Percentiles rank a stretch among this genome's conserved stretches.
These are phyloP conservation scores for Zophobas morio DNA, from an alignment of 1,140 invertebrate species.

Conservation along the genomic window DNA sequence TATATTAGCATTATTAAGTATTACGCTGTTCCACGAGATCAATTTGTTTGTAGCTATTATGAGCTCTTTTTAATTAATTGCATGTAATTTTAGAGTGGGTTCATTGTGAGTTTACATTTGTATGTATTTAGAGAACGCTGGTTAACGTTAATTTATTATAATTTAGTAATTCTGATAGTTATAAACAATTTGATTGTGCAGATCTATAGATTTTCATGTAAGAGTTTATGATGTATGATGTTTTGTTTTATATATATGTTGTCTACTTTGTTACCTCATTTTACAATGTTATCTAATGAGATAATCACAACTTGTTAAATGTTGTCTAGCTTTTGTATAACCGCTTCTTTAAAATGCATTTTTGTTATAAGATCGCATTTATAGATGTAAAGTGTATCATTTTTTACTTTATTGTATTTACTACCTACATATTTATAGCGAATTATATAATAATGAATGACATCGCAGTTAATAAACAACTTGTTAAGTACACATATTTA, in stretches of 20 bases:
- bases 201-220: slow-evolving; percentile 8
- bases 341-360: slow-evolving; percentile 57
- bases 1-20: slow-evolving; percentile 43
- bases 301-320: slow-evolving; percentile 52
- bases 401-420: slow-evolving; percentile 55
- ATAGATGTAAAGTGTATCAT: slow-evolving; percentile 55
- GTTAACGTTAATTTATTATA: not conserved
- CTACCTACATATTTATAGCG: slow-evolving; percentile 54
- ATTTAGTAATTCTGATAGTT: not conserved
- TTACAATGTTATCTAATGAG: slow-evolving; percentile 48
- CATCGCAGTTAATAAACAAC: slow-evolving; percentile 50
- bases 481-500: slow-evolving; percentile 46
- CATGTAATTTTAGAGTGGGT: no score
- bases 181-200: slow-evolving; percentile 31
- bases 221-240: slow-evolving; percentile 32
- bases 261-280: slow-evolving; percentile 47
- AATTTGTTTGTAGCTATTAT: slow-evolving; percentile 34
- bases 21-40: slow-evolving; percentile 32
- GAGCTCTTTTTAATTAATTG: not conserved
- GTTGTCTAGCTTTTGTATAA: slow-evolving; percentile 60
- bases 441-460: slow-evolving; percentile 62
- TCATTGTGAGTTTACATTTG: no score
- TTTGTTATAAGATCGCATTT: slow-evolving; percentile 59
- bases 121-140: no score
- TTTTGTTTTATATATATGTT: slow-evolving; percentile 39